Evolutionary conservation across 2,888 invertebrate species (phyloP).

Genomic region (Antheraea yamamai): DNA sequence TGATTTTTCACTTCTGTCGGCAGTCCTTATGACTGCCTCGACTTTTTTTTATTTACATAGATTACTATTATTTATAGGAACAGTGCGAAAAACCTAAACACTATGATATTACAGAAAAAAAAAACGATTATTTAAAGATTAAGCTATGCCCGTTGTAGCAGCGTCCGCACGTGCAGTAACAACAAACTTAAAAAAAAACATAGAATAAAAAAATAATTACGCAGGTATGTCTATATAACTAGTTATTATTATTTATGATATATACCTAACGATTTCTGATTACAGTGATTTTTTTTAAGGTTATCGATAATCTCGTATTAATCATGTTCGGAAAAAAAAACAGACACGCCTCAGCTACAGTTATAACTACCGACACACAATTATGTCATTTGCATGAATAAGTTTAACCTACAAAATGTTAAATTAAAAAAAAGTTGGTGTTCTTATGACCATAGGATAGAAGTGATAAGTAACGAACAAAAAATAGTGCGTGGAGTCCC

Average conservation of each 20-base stretch:
- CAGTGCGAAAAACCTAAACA: too few relatives aligned
- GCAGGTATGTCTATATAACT: background rate
- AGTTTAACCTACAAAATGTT: too few relatives aligned
- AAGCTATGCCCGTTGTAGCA: background rate
- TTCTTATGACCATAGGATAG: too few relatives aligned
- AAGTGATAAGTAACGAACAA: too few relatives aligned
- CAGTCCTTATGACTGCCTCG: too few relatives aligned
- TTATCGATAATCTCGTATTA: background rate
- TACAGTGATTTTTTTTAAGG: background rate
- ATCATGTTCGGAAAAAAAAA: background rate
- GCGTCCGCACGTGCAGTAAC: background rate
- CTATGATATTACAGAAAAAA: too few relatives aligned
- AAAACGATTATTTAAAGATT: too few relatives aligned
- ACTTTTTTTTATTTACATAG: too few relatives aligned
- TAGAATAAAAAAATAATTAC: background rate
- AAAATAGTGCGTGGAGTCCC: too few relatives aligned
- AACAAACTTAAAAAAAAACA: background rate
- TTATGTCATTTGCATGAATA: background rate
- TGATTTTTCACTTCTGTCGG: too few relatives aligned
- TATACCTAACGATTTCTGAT: background rate
- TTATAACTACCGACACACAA: background rate
- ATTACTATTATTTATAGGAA: too few relatives aligned
- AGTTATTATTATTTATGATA: constrained; percentile 1
- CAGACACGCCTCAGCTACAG: background rate
- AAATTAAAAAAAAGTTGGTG: too few relatives aligned